These are phyloP conservation scores for Machaerirhynchus nigripectus DNA, from an alignment of 2,113 vertebrate genomes.

Conservation along the genomic window DNA sequence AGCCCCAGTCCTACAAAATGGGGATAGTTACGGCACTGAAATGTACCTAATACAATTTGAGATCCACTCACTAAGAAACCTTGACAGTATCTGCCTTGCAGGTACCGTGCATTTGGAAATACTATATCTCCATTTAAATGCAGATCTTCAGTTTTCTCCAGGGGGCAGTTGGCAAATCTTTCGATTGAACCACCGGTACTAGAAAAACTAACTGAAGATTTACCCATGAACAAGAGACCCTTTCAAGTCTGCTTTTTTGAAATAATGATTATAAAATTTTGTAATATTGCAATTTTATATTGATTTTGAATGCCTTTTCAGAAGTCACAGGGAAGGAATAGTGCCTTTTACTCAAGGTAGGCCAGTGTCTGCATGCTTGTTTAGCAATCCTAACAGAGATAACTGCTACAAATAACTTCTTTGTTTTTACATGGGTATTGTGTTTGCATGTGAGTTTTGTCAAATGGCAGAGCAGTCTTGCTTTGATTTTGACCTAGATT, in stretches of 20 bases:
- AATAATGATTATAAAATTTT: slow-evolving; percentile 65
- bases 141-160: slow-evolving; percentile 77
- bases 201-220: slow-evolving; percentile 75
- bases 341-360: slow-evolving; percentile 7
- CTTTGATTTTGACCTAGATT: slow-evolving; percentile 74
- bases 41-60: slow-evolving; percentile 67
- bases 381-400: background rate
- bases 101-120: slow-evolving; percentile 73
- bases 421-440: slow-evolving; percentile 44
- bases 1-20: background rate
- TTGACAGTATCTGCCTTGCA: slow-evolving; percentile 75
- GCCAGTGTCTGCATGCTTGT: background rate
- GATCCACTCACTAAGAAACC: slow-evolving; percentile 67
- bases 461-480: slow-evolving; percentile 33
- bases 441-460: slow-evolving; percentile 54
- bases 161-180: slow-evolving; percentile 76
- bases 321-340: background rate
- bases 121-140: slow-evolving; percentile 78
- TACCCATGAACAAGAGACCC: slow-evolving; percentile 67
- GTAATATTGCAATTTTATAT: slow-evolving; percentile 64
- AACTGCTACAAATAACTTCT: slow-evolving; percentile 30
- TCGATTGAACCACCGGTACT: slow-evolving; percentile 66
- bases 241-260: slow-evolving; percentile 69
- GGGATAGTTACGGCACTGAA: slow-evolving; percentile 41
- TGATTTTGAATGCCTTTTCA: slow-evolving; percentile 60